Evolutionary conservation across 2,888 invertebrate genomes (phyloP).

Genomic region (Rhamnusium bicolor): DNA sequence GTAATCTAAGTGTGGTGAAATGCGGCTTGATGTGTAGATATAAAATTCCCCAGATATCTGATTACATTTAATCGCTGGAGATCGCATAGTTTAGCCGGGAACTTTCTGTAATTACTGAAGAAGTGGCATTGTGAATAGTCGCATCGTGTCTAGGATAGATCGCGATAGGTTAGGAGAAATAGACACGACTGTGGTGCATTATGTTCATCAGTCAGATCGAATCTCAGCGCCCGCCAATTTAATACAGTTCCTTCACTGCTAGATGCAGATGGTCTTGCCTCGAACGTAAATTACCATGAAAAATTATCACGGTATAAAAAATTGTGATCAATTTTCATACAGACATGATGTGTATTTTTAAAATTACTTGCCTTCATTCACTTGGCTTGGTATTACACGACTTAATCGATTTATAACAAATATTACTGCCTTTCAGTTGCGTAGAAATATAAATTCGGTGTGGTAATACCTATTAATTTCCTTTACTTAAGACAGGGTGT

Average conservation of each 20-base stretch:
- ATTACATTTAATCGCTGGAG: slow-evolving; percentile 47
- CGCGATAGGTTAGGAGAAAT: slow-evolving; percentile 53
- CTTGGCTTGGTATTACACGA: no score
- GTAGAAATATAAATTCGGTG: no score
- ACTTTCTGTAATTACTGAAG: slow-evolving; percentile 58
- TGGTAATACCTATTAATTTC: no score
- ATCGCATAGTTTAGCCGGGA: slow-evolving; percentile 50
- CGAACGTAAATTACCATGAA: neutral
- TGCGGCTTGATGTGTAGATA: slow-evolving; percentile 40
- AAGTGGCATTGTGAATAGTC: slow-evolving; percentile 58
- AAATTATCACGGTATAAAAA: neutral
- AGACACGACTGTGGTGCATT: slow-evolving; percentile 51
- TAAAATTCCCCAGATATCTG: slow-evolving; percentile 50
- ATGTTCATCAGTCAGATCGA: slow-evolving; percentile 44
- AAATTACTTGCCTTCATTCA: neutral
- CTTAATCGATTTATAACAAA: no score
- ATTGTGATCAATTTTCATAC: neutral
- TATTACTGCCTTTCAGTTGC: no score
- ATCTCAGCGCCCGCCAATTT: slow-evolving; percentile 49
- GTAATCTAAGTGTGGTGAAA: slow-evolving; percentile 23
- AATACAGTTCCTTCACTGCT: slow-evolving; percentile 43
- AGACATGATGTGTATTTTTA: neutral
- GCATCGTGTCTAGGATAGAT: slow-evolving; percentile 54
- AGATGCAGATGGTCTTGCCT: slow-evolving; percentile 21
- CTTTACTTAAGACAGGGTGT: no score